A percentile compares a stretch with the other conserved stretches of the same genome.
phyloP scores from a whole-genome alignment of 2,113 vertebrate species.

The Vireo altiloquus region DNA sequence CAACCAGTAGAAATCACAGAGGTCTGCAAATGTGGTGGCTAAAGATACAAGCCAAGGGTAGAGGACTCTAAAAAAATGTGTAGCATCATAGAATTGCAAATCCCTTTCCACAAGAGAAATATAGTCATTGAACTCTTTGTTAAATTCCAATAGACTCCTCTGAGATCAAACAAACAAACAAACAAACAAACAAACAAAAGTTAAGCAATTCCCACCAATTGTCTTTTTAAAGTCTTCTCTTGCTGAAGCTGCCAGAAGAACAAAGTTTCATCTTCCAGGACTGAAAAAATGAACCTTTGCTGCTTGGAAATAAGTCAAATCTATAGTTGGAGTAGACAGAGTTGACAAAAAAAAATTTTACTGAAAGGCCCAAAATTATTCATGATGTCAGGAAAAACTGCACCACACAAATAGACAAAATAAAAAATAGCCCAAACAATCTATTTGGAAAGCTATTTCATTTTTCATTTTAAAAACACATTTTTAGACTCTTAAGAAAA shows the following conservation, averaged over 20 bases:
- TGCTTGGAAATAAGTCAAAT: not conserved
- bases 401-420: not conserved
- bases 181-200: not conserved
- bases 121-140: not conserved
- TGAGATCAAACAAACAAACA: not conserved
- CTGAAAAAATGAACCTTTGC: constrained; percentile 5
- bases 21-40: not conserved
- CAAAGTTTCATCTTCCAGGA: not conserved
- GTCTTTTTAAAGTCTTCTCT: not conserved
- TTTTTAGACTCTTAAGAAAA: not conserved
- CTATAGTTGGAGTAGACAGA: not conserved
- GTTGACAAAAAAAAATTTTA: constrained; percentile 17
- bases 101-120: not conserved
- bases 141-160: not conserved
- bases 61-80: not conserved
- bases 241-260: not conserved
- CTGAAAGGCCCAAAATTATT: not conserved
- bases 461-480: not conserved
- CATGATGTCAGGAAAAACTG: constrained; percentile 1
- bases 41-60: not conserved
- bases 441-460: not conserved
- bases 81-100: not conserved
- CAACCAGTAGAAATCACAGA: not conserved
- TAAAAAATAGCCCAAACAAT: not conserved
- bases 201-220: not conserved